Evolutionary conservation across 2,113 vertebrate species (phyloP), one percentile per base, ranked within the genome.

Genomic region (Esox niger): DNA sequence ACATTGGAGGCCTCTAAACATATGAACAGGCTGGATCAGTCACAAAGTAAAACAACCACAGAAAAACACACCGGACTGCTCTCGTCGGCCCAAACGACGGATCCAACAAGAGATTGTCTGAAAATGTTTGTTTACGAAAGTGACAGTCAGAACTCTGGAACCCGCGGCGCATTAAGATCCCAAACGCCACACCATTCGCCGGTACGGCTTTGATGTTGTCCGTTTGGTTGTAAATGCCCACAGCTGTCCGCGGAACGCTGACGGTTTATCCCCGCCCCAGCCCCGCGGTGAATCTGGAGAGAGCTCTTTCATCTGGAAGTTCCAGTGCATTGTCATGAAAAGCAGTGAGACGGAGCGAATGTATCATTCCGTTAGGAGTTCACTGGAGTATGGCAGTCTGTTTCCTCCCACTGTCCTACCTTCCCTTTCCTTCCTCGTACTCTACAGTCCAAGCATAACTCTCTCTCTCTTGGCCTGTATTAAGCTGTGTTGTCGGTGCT

Each of bases 401-500:
- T 43, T 17, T 15, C 38, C 17, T 43, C 38, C 17, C 38, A 43
- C n/a, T n/a, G 38, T 4, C 38, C 38, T 43, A 1, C 35, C 35
- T 43, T 43, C 47, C 47, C 17, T 58, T 27, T 58, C 15, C 20
- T 58, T 27, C 25, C 56, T 29, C 25, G 2, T 27, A n/a, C n/a
- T n/a, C n/a, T n/a, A n/a, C n/a, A n/a, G n/a, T n/a, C n/a, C n/a
- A n/a, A n/a, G n/a, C n/a, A n/a, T 29, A 17, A 21, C 43, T 10
- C 23, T 25, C 30, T 4, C 25, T 29, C 6, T 2, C 1, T 30
- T 10, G 13, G 13, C 59, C 21, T 11, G 11, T 68, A 5, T n/a
- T 26, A 54, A 32, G 1, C 63, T 47, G n/a, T 9, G 46, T 30
- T 30, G 15, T 10, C n/a, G 27, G 56, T 56, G 6, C 79, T 77